A percentile compares a stretch with the other conserved stretches of the same genome.
Evolutionary conservation across 2,888 invertebrate species (phyloP).

Genomic region (Anarsia innoxiella): DNA sequence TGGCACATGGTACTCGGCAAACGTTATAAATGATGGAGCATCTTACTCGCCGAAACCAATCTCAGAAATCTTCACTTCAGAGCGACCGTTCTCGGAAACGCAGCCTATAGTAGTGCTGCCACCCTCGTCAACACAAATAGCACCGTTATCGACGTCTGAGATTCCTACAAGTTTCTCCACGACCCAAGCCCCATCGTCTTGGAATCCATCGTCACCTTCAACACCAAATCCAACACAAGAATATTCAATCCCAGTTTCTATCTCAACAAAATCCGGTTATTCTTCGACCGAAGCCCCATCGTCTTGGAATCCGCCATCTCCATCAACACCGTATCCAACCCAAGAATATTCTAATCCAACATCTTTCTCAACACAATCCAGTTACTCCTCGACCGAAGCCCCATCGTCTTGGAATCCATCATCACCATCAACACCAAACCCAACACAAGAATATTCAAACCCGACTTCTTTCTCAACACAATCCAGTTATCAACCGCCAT

Average conservation of each 20-base stretch:
- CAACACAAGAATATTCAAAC: too few relatives aligned
- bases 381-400: neutral
- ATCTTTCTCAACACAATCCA: too few relatives aligned
- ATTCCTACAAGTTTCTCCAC: too few relatives aligned
- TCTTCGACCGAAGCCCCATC: slow-evolving; percentile 5
- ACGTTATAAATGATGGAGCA: slow-evolving; percentile 49
- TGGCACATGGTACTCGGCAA: slow-evolving; percentile 59
- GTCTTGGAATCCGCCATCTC: neutral
- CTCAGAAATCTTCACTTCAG: slow-evolving; percentile 56
- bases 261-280: too few relatives aligned
- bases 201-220: too few relatives aligned
- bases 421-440: slow-evolving; percentile 1
- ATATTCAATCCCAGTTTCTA: too few relatives aligned
- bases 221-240: too few relatives aligned
- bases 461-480: slow-evolving; percentile 7
- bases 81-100: slow-evolving; percentile 37
- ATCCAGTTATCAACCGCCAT: too few relatives aligned
- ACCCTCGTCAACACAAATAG: slow-evolving; percentile 12
- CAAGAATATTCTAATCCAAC: too few relatives aligned
- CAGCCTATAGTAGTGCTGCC: slow-evolving; percentile 41
- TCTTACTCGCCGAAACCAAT: slow-evolving; percentile 56
- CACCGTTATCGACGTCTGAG: too few relatives aligned
- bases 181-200: slow-evolving; percentile 3
- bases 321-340: too few relatives aligned
- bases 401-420: neutral